Evolutionary conservation across 2,113 vertebrate genomes (phyloP).

Genomic region (Halcyon senegalensis): DNA sequence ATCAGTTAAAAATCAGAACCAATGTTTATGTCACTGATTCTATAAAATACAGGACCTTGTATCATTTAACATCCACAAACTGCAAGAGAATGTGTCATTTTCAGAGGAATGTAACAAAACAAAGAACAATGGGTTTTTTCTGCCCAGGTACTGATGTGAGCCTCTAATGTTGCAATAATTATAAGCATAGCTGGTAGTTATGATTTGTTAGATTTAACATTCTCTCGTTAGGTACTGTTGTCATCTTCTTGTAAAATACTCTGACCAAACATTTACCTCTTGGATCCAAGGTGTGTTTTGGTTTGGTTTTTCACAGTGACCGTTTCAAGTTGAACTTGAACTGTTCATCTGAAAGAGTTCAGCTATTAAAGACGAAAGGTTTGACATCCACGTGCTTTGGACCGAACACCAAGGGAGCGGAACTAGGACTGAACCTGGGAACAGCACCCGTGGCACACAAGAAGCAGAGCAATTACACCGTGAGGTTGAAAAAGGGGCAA

Average conservation of each 20-base stretch:
- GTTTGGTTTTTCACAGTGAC: neutral
- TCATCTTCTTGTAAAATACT: neutral
- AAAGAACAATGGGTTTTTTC: neutral
- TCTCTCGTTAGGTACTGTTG: accelerated
- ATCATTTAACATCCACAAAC: neutral
- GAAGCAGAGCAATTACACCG: neutral
- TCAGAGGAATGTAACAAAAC: neutral
- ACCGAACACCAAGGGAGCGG: accelerated
- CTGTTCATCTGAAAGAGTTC: neutral
- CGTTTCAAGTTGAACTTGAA: neutral
- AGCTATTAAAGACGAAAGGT: neutral
- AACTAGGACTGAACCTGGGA: neutral
- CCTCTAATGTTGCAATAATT: neutral
- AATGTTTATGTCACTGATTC: neutral
- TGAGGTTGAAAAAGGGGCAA: neutral
- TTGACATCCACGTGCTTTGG: neutral
- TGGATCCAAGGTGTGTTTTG: neutral
- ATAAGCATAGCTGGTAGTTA: neutral
- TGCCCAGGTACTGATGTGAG: neutral
- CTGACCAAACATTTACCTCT: neutral
- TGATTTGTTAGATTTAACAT: accelerated
- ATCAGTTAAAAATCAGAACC: neutral
- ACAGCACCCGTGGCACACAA: neutral
- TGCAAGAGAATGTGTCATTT: neutral
- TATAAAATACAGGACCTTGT: neutral